Conservation (phyloP, 2,797 vertebrate species). For the Bovichtus diacanthus region DNA sequence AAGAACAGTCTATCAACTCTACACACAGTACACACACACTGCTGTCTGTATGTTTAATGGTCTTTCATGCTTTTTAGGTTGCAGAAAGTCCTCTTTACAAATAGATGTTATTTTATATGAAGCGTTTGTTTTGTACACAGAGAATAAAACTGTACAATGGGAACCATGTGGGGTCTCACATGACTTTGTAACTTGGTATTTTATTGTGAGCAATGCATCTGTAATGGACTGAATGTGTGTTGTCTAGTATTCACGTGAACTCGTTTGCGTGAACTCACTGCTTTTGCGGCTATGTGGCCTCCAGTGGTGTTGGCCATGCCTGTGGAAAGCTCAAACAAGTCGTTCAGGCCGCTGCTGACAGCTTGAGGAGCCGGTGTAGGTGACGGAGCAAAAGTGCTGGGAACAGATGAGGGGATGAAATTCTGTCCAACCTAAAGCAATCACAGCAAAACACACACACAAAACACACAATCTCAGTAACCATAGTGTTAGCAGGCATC, state of each 20-base stretch:
- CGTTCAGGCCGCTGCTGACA: slow-evolving; percentile 94
- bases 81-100: too few species aligned
- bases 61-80: too few species aligned
- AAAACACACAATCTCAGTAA: neutral
- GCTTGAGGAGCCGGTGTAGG: slow-evolving; percentile 95
- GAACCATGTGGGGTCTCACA: neutral
- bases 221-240: neutral
- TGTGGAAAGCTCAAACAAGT: slow-evolving; percentile 95
- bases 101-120: neutral
- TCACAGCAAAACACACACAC: slow-evolving; percentile 13
- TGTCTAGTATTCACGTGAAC: neutral
- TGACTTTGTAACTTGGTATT: neutral
- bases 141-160: neutral
- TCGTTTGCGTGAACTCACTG: slow-evolving; percentile 90
- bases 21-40: neutral
- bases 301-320: slow-evolving; percentile 95
- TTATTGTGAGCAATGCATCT: neutral
- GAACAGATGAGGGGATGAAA: slow-evolving; percentile 96
- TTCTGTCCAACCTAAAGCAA: slow-evolving; percentile 93
- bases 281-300: slow-evolving; percentile 90
- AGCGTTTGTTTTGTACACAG: neutral
- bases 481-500: neutral
- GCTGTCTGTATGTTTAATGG: too few species aligned
- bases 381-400: slow-evolving; percentile 96
- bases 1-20: neutral